phyloP scores from a whole-genome alignment of 2,888 invertebrate species.

The Watsonalla cultraria region DNA sequence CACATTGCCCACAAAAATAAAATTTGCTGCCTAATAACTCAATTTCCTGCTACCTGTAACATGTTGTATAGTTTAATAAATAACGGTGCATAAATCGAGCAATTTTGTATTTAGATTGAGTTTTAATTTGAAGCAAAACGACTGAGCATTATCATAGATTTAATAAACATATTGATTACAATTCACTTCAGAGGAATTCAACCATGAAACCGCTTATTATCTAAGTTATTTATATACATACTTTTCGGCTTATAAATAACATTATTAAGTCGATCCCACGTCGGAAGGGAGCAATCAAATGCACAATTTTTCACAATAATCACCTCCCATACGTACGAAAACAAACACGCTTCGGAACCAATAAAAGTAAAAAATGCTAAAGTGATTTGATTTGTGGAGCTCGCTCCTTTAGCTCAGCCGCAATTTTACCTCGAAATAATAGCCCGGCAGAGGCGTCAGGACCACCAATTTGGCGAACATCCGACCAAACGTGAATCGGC shows the following conservation, averaged over 20 bases:
- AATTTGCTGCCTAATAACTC: too few relatives aligned
- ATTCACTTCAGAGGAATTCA: too few relatives aligned
- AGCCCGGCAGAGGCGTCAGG: conserved; percentile 71
- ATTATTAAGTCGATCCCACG: conserved; percentile 45
- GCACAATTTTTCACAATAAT: conserved; percentile 66
- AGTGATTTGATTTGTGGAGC: conserved; percentile 66
- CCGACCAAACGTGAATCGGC: conserved; percentile 50
- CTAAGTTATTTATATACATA: background rate
- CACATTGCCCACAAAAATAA: too few relatives aligned
- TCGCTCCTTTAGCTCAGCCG: conserved; percentile 57
- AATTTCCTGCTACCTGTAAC: too few relatives aligned
- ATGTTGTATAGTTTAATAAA: too few relatives aligned
- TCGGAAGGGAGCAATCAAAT: conserved; percentile 42
- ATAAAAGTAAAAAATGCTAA: conserved; percentile 40
- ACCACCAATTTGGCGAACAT: conserved; percentile 70
- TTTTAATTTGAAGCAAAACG: too few relatives aligned
- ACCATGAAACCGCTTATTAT: background rate
- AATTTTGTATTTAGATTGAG: too few relatives aligned
- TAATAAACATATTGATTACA: too few relatives aligned
- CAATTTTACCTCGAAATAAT: conserved; percentile 63
- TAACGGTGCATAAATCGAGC: too few relatives aligned
- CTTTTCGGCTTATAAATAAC: conserved; percentile 23
- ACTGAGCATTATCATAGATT: too few relatives aligned
- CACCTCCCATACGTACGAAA: conserved; percentile 65
- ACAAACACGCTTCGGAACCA: conserved; percentile 65